phyloP scores from a whole-genome alignment of 2,113 vertebrate species.

The Alethe castanea region DNA sequence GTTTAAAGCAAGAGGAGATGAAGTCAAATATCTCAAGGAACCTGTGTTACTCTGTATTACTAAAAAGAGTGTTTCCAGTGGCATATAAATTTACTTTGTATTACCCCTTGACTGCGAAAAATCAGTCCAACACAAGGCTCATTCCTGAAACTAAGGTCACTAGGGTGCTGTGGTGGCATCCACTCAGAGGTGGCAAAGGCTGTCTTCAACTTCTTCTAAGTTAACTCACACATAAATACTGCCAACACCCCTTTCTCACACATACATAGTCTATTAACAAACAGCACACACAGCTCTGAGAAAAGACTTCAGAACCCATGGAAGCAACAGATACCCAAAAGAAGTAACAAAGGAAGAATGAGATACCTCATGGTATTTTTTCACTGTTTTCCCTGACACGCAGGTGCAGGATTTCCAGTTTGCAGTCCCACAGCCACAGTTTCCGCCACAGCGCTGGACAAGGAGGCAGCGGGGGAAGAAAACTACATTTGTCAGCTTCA shows the following conservation, averaged over 20 bases:
- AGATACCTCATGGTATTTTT: constrained; percentile 90
- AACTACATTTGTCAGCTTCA: constrained; percentile 83
- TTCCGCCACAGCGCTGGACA: constrained; percentile 92
- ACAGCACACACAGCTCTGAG: not conserved
- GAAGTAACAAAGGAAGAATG: not conserved
- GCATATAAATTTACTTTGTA: not conserved
- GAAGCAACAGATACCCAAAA: not conserved
- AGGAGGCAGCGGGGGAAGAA: constrained; percentile 96
- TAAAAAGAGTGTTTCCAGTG: not conserved
- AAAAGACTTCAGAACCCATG: not conserved
- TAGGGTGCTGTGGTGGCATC: not conserved
- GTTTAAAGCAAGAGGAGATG: not conserved
- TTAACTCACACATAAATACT: not conserved
- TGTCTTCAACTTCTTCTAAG: not conserved
- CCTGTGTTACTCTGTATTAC: not conserved
- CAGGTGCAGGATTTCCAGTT: constrained; percentile 90
- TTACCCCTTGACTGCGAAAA: not conserved
- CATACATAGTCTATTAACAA: not conserved
- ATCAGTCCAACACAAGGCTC: not conserved
- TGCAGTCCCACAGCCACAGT: constrained; percentile 87
- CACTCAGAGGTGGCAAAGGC: not conserved
- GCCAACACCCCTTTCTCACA: not conserved
- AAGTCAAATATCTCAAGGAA: not conserved
- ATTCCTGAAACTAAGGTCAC: not conserved
- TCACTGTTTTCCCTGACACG: constrained; percentile 80